Evolutionary conservation across 2,888 invertebrate species (phyloP), one percentile per base, ranked within the genome.

Genomic region (Loripinus fragilis): DNA sequence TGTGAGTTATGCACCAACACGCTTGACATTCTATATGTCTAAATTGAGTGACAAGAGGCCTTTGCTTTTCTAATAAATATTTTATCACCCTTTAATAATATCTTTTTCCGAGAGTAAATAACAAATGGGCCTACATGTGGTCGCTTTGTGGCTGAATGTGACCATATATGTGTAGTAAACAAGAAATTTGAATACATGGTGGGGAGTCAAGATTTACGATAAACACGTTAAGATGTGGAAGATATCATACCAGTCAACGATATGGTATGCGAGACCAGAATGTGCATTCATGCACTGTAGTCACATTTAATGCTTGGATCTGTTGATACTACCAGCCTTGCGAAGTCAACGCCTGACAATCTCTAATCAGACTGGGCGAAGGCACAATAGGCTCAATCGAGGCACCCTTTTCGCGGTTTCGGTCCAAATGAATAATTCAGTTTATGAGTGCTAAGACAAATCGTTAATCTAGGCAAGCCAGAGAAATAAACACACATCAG

Each of bases 21-120:
- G 23, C 20, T 60, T 33, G 60, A 33, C 60, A 60, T 60, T 60
- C 33, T 60, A 60, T 60, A 60, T 33, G 33, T 60, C 60, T 60
- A 33, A 20, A 17, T 33, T 33, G 33, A 60, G 30, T 60, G 60
- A 60, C 33, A 60, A 33, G 30, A 33, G 60, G 30, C 20, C 60
- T 33, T 33, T 10, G 30, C 33, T 1, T 33, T 60, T 60, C 60
- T 60, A 60, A 60, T 60, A 60, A 60, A 60, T 60, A 28, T 60
- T 60, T 60, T 60, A 60, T 33, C 60, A 60, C 33, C 20, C 2
- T 60, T 60, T 60, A 60, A 60, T 60, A 33, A 33, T 33, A 5
- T 20, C 17, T 33, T 33, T 17, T 60, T 60, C 7, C 60, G 5
- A 20, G 23, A 60, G 17, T 12, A 60, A 25, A 52, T 7, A 23